Evolutionary conservation across 2,797 vertebrate species (phyloP), one percentile per base, ranked within the genome.

Genomic region (Leptodactylus fallax): DNA sequence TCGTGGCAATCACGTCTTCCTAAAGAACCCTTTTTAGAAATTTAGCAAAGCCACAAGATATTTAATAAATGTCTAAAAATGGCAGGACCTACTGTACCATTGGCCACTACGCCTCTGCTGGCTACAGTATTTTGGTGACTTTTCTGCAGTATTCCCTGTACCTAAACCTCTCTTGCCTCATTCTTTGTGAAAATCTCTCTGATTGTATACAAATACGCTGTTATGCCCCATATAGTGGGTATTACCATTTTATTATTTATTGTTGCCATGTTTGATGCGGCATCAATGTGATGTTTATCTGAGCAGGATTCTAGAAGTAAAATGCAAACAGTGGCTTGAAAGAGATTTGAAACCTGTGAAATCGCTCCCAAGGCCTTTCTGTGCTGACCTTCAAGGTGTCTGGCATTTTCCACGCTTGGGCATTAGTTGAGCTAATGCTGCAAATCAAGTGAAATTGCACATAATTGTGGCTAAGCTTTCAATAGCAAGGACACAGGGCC

Each of bases 381-480:
- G 14, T 58, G n/a, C 23, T 86, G 85, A 86, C 85, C 78, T 86
- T 86, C 51, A 81, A 36, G 25, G 58, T 49, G 13, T 67, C 77
- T 45, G 63, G 17, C 25, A 11, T 81, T 79, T 60, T 72, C 79
- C 16, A 23, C 67, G 81, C 85, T 72, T 45, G 51, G 79, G 27
- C 36, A 25, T 81, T 63, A 51, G 85, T 60, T 74, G 27, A 87
- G 23, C 79, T 69, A 58, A 82, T 76, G 58, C 80, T 23, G 79
- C 71, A 72, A 87, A 83, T 87, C 69, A 76, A 63, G 67, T 87
- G 47, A 51, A 82, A 83, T 81, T 60, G 56, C 69, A 36, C 53
- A 87, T 82, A 27, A 83, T 82, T 87, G 80, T 63, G 80, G 53
- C 71, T 71, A 83, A n/a, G 49, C 56, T 74, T 82, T 61, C 61